Evolutionary conservation across 2,888 invertebrate species (phyloP).

Genomic region (Harmothoe impar): DNA sequence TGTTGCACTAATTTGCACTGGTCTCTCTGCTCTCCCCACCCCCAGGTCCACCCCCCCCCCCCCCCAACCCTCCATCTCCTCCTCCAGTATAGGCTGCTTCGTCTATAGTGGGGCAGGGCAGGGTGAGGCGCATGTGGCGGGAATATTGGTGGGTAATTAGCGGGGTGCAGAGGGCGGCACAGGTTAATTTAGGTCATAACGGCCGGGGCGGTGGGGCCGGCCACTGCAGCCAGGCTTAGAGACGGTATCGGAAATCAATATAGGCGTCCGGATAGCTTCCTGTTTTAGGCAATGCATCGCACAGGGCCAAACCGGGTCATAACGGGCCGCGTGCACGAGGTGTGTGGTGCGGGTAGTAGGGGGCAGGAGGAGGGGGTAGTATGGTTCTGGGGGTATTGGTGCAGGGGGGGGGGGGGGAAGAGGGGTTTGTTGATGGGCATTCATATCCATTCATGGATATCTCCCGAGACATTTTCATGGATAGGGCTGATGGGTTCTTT

Average conservation of each 20-base stretch:
- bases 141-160: constrained; percentile 47
- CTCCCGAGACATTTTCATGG: background rate
- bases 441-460: background rate
- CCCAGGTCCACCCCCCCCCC: background rate
- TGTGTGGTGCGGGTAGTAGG: background rate
- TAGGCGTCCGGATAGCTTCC: constrained; percentile 57
- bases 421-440: too few relatives aligned
- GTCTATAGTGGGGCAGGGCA: background rate
- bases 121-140: background rate
- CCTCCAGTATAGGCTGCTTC: background rate
- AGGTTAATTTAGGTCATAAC: constrained; percentile 63
- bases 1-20: constrained; percentile 48
- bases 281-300: constrained; percentile 55
- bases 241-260: constrained; percentile 56
- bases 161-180: constrained; percentile 41
- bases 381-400: background rate
- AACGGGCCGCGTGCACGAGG: background rate
- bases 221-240: background rate
- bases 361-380: background rate
- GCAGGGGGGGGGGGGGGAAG: background rate
- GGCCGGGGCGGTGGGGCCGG: background rate
- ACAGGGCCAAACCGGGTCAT: background rate
- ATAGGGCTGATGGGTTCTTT: too few relatives aligned
- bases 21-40: background rate
- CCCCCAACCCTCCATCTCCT: background rate